phyloP scores from a whole-genome alignment of 2,113 vertebrate genomes.

The Nestor notabilis region DNA sequence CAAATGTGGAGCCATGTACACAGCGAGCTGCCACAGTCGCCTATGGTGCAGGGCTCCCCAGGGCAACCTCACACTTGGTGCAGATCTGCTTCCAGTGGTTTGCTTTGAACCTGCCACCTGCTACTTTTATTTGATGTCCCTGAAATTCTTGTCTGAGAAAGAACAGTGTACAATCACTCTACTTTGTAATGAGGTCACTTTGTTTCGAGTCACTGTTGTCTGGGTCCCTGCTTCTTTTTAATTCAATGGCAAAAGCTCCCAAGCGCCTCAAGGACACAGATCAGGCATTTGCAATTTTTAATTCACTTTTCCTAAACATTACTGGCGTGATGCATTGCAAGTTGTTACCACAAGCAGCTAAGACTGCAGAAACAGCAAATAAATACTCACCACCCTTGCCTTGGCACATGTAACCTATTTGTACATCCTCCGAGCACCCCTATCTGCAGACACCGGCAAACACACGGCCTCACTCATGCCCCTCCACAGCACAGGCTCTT shows the following conservation, averaged over 20 bases:
- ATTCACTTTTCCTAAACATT: not conserved
- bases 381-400: not conserved
- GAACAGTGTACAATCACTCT: not conserved
- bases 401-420: not conserved
- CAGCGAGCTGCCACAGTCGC: not conserved
- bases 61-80: not conserved
- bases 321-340: not conserved
- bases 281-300: not conserved
- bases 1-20: not conserved
- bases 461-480: not conserved
- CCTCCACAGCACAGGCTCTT: not conserved
- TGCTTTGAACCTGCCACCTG: constrained; percentile 44
- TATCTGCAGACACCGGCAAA: not conserved
- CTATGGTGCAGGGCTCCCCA: not conserved
- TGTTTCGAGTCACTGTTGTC: not conserved
- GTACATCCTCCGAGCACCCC: not conserved
- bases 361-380: not conserved
- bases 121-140: constrained; percentile 20
- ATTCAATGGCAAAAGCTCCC: not conserved
- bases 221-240: not conserved
- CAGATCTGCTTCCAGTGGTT: not conserved
- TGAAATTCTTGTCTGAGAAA: not conserved
- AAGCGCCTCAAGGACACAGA: not conserved
- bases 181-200: not conserved
- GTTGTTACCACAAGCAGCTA: not conserved